Conservation (phyloP, 1,140 invertebrate genomes). For the Pseudomyrmex pallidus region DNA sequence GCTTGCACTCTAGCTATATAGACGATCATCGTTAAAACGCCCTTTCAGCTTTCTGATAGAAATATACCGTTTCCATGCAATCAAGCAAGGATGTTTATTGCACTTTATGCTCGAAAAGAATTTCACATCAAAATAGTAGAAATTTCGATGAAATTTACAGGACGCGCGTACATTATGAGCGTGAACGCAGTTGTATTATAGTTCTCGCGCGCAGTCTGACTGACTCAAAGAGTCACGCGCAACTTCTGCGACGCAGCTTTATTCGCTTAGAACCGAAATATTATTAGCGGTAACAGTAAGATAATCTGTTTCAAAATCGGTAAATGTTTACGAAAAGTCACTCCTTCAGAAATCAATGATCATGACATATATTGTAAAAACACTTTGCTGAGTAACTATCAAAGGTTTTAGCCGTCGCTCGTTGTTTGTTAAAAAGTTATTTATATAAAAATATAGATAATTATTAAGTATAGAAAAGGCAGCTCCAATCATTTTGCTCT, state of each 20-base stretch:
- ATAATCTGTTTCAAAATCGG: too few relatives aligned
- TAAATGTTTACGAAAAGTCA: too few relatives aligned
- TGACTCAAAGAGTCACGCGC: background rate
- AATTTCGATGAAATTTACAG: constrained; percentile 22
- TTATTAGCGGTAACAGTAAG: background rate
- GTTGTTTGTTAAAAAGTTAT: too few relatives aligned
- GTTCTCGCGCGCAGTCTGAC: background rate
- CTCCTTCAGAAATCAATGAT: too few relatives aligned
- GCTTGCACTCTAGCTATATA: constrained; percentile 10
- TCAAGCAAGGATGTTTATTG: constrained; percentile 49
- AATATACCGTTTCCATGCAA: constrained; percentile 19
- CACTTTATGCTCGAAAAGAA: constrained; percentile 16
- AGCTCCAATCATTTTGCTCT: too few relatives aligned
- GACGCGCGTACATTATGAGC: background rate
- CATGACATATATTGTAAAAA: too few relatives aligned
- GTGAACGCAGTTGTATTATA: background rate
- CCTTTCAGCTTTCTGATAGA: constrained; percentile 35
- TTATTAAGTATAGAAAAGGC: too few relatives aligned
- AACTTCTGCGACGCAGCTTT: background rate
- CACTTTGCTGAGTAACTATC: too few relatives aligned
- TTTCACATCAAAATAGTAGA: constrained; percentile 6
- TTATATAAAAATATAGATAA: too few relatives aligned
- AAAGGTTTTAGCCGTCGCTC: too few relatives aligned
- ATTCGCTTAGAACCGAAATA: background rate
- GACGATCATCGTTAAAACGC: constrained; percentile 52